Evolutionary conservation across 37 sponge, comb jelly and placozoan species (phyloP).

Genomic region (Aphrocallistes beatrix): DNA sequence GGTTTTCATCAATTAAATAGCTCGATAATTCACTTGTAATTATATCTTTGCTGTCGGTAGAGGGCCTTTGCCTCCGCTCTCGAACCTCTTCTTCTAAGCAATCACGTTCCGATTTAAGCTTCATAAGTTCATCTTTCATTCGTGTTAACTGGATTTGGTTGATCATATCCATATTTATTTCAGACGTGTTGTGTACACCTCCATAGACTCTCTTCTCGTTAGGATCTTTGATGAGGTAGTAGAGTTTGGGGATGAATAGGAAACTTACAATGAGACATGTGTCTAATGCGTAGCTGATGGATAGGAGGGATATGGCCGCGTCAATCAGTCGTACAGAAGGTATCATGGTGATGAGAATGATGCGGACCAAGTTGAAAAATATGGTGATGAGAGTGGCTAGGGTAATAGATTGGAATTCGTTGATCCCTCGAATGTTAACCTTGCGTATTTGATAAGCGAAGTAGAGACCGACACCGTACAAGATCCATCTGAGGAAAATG

Average conservation of each 20-base stretch:
- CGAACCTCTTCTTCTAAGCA: not conserved
- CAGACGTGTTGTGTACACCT: not conserved
- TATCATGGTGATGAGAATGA: not conserved
- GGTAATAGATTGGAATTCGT: not conserved
- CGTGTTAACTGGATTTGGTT: not conserved
- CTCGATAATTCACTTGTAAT: too few species aligned
- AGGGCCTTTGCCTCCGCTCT: too few species aligned
- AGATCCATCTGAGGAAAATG: not conserved
- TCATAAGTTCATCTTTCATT: not conserved
- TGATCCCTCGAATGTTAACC: not conserved
- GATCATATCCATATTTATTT: not conserved
- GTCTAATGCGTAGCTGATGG: not conserved
- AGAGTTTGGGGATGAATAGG: not conserved
- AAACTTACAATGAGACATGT: not conserved
- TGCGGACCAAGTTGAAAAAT: not conserved
- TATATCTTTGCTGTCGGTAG: too few species aligned
- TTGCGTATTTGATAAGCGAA: not conserved
- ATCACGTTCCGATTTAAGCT: not conserved
- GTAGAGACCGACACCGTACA: not conserved
- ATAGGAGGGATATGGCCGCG: not conserved
- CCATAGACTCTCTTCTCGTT: not conserved
- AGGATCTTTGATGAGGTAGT: not conserved
- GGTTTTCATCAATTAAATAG: too few species aligned
- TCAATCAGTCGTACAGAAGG: not conserved
- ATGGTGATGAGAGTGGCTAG: not conserved